phyloP scores from a whole-genome alignment of 2,888 invertebrate genomes.

The Patella ulyssiponensis region DNA sequence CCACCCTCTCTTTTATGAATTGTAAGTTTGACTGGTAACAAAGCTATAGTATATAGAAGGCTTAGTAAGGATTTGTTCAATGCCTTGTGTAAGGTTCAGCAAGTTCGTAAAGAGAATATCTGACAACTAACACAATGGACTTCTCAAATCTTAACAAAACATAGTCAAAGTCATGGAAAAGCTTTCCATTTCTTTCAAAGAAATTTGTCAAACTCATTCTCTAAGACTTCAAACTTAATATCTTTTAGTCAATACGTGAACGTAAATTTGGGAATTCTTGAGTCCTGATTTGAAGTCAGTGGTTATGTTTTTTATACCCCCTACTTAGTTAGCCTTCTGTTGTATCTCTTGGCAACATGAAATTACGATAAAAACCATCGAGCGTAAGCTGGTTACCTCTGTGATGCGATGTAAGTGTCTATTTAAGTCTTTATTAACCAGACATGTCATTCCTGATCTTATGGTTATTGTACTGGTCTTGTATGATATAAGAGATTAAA shows the following conservation, averaged over 20 bases:
- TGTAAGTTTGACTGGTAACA: conserved; percentile 1
- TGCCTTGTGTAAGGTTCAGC: neutral
- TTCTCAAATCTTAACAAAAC: conserved; percentile 8
- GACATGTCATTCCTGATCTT: no score
- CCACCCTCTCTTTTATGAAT: conserved; percentile 5
- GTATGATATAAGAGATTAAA: no score
- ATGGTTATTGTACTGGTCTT: no score
- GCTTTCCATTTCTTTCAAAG: conserved; percentile 7
- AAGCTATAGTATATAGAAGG: conserved; percentile 6
- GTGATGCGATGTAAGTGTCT: no score
- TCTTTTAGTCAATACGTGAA: neutral
- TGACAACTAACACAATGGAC: neutral
- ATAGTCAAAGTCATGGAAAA: neutral
- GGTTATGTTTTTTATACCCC: no score
- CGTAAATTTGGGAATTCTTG: no score
- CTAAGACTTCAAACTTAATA: neutral
- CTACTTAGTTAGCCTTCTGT: no score
- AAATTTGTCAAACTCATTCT: conserved; percentile 8
- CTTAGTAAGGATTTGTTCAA: conserved; percentile 13
- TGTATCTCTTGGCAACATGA: no score
- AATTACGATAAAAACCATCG: no score
- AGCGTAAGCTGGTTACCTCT: no score
- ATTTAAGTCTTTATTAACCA: no score
- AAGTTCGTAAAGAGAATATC: neutral
- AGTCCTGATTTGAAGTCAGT: no score